Evolutionary conservation across 2,113 vertebrate species (phyloP).

Genomic region (Larimichthys polyactis): DNA sequence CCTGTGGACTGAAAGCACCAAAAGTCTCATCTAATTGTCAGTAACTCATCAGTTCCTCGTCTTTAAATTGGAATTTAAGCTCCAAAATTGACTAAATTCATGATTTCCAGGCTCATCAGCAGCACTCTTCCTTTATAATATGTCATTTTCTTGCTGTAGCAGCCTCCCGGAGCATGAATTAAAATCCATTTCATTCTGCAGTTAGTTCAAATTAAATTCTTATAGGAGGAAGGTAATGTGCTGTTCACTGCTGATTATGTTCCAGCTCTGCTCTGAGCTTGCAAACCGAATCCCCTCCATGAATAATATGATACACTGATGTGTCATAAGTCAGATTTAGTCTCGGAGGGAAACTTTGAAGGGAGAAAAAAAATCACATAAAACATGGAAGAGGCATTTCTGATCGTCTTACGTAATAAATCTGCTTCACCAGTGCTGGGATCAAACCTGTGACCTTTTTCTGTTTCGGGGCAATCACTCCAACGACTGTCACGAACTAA

Average conservation of each 20-base stretch:
- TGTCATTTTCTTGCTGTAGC: background rate
- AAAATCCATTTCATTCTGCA: slow-evolving; percentile 17
- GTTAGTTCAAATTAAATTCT: slow-evolving; percentile 18
- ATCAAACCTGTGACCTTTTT: slow-evolving; percentile 33
- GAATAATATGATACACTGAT: background rate
- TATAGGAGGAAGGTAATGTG: background rate
- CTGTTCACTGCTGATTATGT: slow-evolving; percentile 3
- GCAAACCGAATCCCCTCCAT: slow-evolving; percentile 3
- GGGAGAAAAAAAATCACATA: slow-evolving; percentile 11
- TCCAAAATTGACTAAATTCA: background rate
- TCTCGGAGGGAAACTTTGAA: background rate
- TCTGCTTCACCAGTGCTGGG: background rate
- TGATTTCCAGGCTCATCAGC: background rate
- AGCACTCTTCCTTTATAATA: background rate
- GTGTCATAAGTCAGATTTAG: background rate
- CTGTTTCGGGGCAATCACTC: background rate
- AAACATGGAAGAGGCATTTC: slow-evolving; percentile 47
- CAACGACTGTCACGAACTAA: slow-evolving; percentile 17
- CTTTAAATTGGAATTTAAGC: background rate
- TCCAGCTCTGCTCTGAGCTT: background rate
- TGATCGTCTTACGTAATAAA: slow-evolving; percentile 35
- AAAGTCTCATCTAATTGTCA: background rate
- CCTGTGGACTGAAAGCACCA: background rate
- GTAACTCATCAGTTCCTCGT: background rate
- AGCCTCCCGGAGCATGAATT: background rate